phyloP scores from a whole-genome alignment of 2,888 invertebrate species.

The Crossocerus cetratus region DNA sequence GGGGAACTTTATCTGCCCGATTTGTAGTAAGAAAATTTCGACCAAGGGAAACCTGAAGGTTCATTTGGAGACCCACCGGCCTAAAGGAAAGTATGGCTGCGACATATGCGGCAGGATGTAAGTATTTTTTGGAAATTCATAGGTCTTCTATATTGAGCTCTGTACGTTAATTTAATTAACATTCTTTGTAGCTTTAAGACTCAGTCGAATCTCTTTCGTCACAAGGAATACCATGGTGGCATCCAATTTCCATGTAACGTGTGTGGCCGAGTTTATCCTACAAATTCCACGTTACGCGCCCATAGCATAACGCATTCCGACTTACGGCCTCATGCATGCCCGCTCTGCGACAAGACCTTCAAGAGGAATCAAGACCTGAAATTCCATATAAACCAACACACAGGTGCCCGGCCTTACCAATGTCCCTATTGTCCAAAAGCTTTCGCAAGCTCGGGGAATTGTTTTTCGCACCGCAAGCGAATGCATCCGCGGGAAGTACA shows the following conservation, averaged over 20 bases:
- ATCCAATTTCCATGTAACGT: conserved; percentile 81
- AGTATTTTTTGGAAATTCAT: conserved; percentile 68
- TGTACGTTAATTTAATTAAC: not conserved
- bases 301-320: conserved; percentile 85
- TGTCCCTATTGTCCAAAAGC: conserved; percentile 86
- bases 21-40: conserved; percentile 81
- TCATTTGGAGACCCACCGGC: conserved; percentile 82
- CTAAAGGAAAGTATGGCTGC: conserved; percentile 81
- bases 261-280: conserved; percentile 85
- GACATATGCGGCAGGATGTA: conserved; percentile 84
- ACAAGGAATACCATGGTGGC: conserved; percentile 82
- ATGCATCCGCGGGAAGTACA: conserved; percentile 84
- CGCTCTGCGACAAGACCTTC: conserved; percentile 84
- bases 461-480: conserved; percentile 85
- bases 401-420: conserved; percentile 85
- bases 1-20: conserved; percentile 79
- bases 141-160: not conserved
- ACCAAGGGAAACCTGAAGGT: conserved; percentile 82
- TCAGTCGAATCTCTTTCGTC: conserved; percentile 81
- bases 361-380: conserved; percentile 87
- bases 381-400: conserved; percentile 87
- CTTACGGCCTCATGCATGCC: conserved; percentile 83
- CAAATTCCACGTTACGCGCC: conserved; percentile 82
- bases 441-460: conserved; percentile 86
- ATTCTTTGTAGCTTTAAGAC: conserved; percentile 81